Evolutionary conservation across 2,113 vertebrate species (phyloP), one percentile per base, ranked within the genome.

Genomic region (Rhea americana): DNA sequence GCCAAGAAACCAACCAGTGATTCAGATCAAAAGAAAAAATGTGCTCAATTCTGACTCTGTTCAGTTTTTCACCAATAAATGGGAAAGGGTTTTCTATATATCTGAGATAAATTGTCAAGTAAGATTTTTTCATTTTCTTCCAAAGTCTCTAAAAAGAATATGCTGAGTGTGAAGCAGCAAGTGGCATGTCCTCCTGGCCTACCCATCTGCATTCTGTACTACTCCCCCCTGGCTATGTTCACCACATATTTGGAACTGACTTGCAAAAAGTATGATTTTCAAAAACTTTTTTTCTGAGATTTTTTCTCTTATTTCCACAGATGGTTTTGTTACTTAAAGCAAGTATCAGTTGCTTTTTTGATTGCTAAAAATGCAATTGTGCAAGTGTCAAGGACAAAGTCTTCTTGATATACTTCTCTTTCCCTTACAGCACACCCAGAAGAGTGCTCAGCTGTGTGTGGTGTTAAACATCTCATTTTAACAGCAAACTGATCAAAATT

Each of bases 151-250:
- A 28, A 76, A 94, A 67, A 70, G 13, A 93, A 88, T 53, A 85
- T 66, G 66, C 48, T 59, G 51, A 91, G 53, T 93, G 50, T 93
- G 82, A 94, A 89, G 70, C 67, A 82, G 77, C 76, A 89, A 93
- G 77, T 89, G 61, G 18, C 45, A 59, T 11, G 17, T 68, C 51
- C 45, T 85, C 41, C 21, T 88, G 87, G 73, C 67, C 89, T 92
- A 73, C 84, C 82, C 93, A 93, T 93, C 84, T 96, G 79, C 30
- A 91, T 91, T 91, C 95, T 85, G 76, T 76, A 35, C 85, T 93
- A 94, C n/a, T 94, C 20, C 82, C 93, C 85, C 45, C 30, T 81
- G 80, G 74, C 76, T 89, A 85, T 73, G 66, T 56, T 80, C 76
- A 84, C 88, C 89, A 88, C 62, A 59, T 93, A 73, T 95, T 89